Conservation (phyloP, 2,797 vertebrate species). For the Galaxias olidus region DNA sequence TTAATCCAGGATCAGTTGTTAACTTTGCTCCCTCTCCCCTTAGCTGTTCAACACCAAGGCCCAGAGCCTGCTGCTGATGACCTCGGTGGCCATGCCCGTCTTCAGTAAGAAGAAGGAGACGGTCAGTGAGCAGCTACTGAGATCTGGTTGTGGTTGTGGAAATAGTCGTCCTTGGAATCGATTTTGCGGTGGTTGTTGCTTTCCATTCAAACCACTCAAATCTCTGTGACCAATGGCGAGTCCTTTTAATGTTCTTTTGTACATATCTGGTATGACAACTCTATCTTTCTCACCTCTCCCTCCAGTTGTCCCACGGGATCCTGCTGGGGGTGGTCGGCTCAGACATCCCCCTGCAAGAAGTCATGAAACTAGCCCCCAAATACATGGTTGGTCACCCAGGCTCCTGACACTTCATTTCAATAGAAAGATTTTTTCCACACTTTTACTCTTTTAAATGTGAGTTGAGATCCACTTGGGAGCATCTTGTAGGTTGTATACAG, state of each 20-base stretch:
- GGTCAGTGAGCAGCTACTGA: slow-evolving; percentile 43
- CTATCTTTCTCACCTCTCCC: neutral
- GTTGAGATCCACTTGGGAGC: no score
- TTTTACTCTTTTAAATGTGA: no score
- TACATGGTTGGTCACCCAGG: slow-evolving; percentile 83
- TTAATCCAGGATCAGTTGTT: neutral
- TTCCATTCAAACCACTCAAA: no score
- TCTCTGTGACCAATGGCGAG: no score
- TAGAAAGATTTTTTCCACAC: no score
- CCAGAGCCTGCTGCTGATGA: slow-evolving; percentile 83
- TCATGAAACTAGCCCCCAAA: slow-evolving; percentile 90
- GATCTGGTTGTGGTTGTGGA: no score
- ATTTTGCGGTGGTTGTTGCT: no score
- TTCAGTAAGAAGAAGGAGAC: slow-evolving; percentile 92
- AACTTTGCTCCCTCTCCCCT: neutral
- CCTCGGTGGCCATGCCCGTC: slow-evolving; percentile 87
- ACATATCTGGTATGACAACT: no score
- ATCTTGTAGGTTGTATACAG: no score
- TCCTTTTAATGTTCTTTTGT: no score
- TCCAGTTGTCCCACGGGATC: slow-evolving; percentile 91
- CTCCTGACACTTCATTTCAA: no score
- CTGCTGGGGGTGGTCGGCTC: slow-evolving; percentile 94
- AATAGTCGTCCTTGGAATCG: neutral
- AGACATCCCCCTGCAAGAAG: slow-evolving; percentile 88
- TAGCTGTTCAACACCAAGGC: slow-evolving; percentile 82